phyloP scores from a whole-genome alignment of 37 sponge, comb jelly and placozoan species.

The Ianthella basta region DNA sequence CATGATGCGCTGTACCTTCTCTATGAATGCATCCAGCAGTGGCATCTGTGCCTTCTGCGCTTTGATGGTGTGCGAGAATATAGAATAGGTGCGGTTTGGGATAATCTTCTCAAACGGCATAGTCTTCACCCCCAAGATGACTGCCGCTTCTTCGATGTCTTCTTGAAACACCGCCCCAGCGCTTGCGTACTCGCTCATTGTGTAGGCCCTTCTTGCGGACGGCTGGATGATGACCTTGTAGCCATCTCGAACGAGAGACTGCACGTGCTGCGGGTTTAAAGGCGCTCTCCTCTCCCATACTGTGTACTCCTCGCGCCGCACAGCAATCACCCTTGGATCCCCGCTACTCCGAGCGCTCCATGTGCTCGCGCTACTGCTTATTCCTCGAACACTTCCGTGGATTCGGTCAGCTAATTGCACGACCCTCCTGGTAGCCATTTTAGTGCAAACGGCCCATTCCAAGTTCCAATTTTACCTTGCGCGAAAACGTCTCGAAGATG shows the following conservation, averaged over 20 bases:
- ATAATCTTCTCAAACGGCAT: constrained; percentile 67
- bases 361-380: background rate
- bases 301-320: constrained; percentile 89
- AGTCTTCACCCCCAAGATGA: constrained; percentile 86
- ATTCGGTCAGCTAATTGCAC: too few species aligned
- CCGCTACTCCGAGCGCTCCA: background rate
- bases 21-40: constrained; percentile 82
- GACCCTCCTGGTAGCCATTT: too few species aligned
- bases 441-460: too few species aligned
- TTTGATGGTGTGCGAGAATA: constrained; percentile 99
- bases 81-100: constrained; percentile 83
- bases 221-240: constrained; percentile 92
- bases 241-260: constrained; percentile 70
- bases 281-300: constrained; percentile 98
- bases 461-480: too few species aligned
- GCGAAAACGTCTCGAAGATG: constrained; percentile 27
- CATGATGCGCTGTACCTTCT: constrained; percentile 77
- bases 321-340: constrained; percentile 58
- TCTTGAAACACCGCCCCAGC: constrained; percentile 91
- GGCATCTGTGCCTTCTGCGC: constrained; percentile 95
- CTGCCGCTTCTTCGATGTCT: constrained; percentile 81
- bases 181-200: constrained; percentile 83
- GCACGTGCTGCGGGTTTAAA: constrained; percentile 89
- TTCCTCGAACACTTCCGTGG: too few species aligned
- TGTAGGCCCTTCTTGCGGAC: constrained; percentile 86